A percentile compares a stretch with the other conserved stretches of the same genome.
Conservation (phyloP, 1,140 invertebrate species). For the Trachelipus rathkii region DNA sequence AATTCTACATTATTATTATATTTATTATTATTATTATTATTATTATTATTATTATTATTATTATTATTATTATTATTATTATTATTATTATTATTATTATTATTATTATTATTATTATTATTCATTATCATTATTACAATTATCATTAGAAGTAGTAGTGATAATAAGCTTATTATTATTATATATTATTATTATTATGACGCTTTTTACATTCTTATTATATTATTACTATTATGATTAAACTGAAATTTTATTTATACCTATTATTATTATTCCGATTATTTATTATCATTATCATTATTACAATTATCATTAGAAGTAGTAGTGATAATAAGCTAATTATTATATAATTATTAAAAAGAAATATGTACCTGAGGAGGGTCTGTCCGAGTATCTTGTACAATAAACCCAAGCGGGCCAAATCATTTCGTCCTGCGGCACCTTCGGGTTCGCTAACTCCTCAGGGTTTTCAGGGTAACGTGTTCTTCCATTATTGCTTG, state of each 20-base stretch:
- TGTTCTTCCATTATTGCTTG: neutral
- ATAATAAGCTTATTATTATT: neutral
- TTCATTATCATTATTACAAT: neutral
- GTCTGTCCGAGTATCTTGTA: slow-evolving; percentile 92
- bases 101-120: too few relatives aligned
- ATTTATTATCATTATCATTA: too few relatives aligned
- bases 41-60: too few relatives aligned
- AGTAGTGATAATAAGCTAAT: neutral
- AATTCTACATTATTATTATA: too few relatives aligned
- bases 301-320: neutral
- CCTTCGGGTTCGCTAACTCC: slow-evolving; percentile 39
- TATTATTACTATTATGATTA: too few relatives aligned
- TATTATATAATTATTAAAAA: neutral
- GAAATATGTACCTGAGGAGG: slow-evolving; percentile 78
- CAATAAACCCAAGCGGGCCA: slow-evolving; percentile 97
- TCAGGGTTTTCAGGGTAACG: slow-evolving; percentile 40
- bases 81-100: too few relatives aligned
- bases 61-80: too few relatives aligned
- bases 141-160: neutral
- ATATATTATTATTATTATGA: too few relatives aligned
- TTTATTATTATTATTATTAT: too few relatives aligned
- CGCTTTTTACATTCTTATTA: too few relatives aligned
- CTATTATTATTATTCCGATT: too few relatives aligned
- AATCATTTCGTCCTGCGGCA: slow-evolving; percentile 44
- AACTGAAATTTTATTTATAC: too few relatives aligned